Percentiles rank a stretch among this genome's conserved stretches.
Evolutionary conservation across 2,888 invertebrate species (phyloP).

Genomic region (Nesidiocoris tenuis): DNA sequence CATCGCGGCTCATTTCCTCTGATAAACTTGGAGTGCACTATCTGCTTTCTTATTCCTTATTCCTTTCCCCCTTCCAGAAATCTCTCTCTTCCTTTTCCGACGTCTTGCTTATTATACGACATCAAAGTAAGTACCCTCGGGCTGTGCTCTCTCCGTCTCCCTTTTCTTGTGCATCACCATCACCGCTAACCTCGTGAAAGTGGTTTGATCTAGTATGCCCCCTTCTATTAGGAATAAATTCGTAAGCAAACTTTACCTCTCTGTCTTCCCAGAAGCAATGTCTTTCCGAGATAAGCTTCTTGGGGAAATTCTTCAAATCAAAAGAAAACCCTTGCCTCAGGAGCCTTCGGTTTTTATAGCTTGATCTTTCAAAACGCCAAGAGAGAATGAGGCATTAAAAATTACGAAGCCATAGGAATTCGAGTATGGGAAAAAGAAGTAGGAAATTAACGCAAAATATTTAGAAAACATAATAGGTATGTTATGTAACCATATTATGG

Average conservation of each 20-base stretch:
- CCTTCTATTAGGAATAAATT: conserved; percentile 30
- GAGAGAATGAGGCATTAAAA: no score
- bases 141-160: conserved; percentile 3
- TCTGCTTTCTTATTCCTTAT: conserved; percentile 25
- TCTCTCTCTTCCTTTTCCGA: conserved; percentile 9
- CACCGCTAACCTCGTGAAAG: conserved; percentile 27
- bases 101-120: conserved; percentile 30
- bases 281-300: background rate
- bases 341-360: no score
- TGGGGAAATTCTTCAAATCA: background rate
- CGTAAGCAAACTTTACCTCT: conserved; percentile 3
- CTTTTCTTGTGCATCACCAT: conserved; percentile 21
- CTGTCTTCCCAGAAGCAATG: background rate
- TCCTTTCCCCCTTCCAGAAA: conserved; percentile 5
- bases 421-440: no score
- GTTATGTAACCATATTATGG: no score
- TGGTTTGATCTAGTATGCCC: conserved; percentile 34
- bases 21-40: conserved; percentile 24
- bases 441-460: no score
- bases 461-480: no score
- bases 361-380: no score
- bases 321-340: no score
- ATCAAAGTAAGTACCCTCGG: conserved; percentile 15
- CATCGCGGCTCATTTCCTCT: conserved; percentile 19
- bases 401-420: no score